phyloP scores from a whole-genome alignment of 2,888 invertebrate genomes.

The Iphiclides podalirius region DNA sequence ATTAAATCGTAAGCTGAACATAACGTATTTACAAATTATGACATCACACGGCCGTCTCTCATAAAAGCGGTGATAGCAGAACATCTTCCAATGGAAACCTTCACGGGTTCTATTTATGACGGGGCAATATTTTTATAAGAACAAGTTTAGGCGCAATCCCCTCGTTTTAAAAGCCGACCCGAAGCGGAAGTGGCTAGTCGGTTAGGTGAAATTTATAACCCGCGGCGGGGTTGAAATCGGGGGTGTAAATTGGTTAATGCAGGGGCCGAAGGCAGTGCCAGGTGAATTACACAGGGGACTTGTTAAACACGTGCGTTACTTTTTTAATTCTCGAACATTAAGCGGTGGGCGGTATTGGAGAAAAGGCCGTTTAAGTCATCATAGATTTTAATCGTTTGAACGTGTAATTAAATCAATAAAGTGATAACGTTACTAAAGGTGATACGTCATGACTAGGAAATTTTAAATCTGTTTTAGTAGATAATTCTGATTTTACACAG shows the following conservation, averaged over 20 bases:
- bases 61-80: conserved; percentile 1
- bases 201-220: conserved; percentile 65
- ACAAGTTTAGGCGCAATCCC: conserved; percentile 39
- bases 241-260: conserved; percentile 63
- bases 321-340: conserved; percentile 12
- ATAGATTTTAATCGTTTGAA: background rate
- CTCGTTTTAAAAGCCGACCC: conserved; percentile 57
- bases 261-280: conserved; percentile 38
- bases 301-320: conserved; percentile 13
- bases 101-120: conserved; percentile 36
- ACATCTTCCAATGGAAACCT: conserved; percentile 9
- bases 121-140: conserved; percentile 44
- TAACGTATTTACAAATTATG: background rate
- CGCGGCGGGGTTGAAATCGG: conserved; percentile 44
- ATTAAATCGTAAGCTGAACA: background rate
- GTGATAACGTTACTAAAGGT: no score
- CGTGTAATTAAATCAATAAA: background rate
- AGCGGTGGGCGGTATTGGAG: conserved; percentile 7
- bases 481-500: no score
- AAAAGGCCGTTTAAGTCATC: background rate
- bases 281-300: conserved; percentile 21
- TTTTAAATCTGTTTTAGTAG: background rate
- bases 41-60: background rate
- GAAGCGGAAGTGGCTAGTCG: conserved; percentile 68
- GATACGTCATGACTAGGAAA: background rate